phyloP scores from a whole-genome alignment of 2,113 vertebrate genomes.

The Puntigrus tetrazona region DNA sequence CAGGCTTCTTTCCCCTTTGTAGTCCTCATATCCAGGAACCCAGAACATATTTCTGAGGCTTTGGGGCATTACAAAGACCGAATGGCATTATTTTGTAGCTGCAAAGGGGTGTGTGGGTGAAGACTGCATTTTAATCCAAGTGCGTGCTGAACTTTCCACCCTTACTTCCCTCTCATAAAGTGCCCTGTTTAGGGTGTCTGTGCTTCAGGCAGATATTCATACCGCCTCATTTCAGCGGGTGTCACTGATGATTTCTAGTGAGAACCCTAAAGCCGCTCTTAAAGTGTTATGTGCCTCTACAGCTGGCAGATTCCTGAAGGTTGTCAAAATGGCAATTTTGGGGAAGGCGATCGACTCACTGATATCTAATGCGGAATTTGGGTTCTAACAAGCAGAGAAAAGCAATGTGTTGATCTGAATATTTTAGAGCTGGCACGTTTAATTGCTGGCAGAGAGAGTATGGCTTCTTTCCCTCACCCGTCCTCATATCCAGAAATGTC shows the following conservation, averaged over 20 bases:
- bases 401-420: background rate
- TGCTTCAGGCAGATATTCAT: conserved; percentile 16
- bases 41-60: conserved; percentile 17
- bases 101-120: background rate
- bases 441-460: background rate
- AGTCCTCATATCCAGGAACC: background rate
- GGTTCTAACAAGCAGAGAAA: background rate
- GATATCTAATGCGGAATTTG: background rate
- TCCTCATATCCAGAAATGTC: background rate
- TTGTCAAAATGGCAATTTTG: too few relatives aligned
- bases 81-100: background rate
- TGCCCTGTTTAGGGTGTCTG: background rate
- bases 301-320: conserved; percentile 27
- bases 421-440: conserved; percentile 15
- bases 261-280: conserved; percentile 26
- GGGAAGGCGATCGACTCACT: too few relatives aligned
- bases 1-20: conserved; percentile 14
- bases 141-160: conserved; percentile 15
- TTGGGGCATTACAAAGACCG: background rate
- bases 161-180: conserved; percentile 1
- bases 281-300: conserved; percentile 14
- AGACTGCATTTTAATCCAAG: conserved; percentile 19
- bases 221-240: conserved; percentile 2
- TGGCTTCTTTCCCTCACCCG: conserved; percentile 1
- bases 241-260: conserved; percentile 37